phyloP scores from a whole-genome alignment of 2,888 invertebrate genomes.

The Parnassius mnemosyne region DNA sequence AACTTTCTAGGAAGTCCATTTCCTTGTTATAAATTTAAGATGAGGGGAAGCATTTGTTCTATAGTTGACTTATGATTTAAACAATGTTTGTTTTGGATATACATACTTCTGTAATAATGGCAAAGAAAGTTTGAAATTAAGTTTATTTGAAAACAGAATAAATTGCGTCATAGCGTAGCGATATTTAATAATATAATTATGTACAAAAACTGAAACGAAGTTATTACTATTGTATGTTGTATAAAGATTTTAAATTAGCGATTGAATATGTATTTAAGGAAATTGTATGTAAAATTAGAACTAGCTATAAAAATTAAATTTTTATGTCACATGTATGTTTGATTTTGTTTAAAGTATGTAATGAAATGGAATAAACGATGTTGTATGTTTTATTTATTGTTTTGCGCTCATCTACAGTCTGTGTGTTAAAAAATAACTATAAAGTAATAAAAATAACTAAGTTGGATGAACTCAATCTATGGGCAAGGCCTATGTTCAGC shows the following conservation, averaged over 20 bases:
- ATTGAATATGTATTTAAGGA: too few species aligned
- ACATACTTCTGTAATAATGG: not conserved
- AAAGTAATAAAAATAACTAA: too few species aligned
- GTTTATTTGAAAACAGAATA: conserved; percentile 21
- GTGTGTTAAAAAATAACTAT: too few species aligned
- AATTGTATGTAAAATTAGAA: too few species aligned
- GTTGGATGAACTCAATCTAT: too few species aligned
- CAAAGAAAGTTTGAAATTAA: conserved; percentile 24
- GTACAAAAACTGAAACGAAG: conserved; percentile 1
- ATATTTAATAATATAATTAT: not conserved
- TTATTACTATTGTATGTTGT: not conserved
- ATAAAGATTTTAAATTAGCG: not conserved
- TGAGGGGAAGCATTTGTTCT: too few species aligned
- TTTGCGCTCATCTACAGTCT: not conserved
- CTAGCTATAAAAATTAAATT: too few species aligned
- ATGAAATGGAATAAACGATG: conserved; percentile 16
- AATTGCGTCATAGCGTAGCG: not conserved
- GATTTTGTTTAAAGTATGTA: conserved; percentile 1
- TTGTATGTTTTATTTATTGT: conserved; percentile 11
- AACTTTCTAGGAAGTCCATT: conserved; percentile 7
- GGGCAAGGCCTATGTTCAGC: too few species aligned
- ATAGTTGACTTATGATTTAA: too few species aligned
- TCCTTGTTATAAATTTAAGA: not conserved
- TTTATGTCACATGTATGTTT: not conserved
- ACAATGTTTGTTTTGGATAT: too few species aligned